Conservation (phyloP, 2,888 invertebrate species). For the Pantelozetes paolii region DNA sequence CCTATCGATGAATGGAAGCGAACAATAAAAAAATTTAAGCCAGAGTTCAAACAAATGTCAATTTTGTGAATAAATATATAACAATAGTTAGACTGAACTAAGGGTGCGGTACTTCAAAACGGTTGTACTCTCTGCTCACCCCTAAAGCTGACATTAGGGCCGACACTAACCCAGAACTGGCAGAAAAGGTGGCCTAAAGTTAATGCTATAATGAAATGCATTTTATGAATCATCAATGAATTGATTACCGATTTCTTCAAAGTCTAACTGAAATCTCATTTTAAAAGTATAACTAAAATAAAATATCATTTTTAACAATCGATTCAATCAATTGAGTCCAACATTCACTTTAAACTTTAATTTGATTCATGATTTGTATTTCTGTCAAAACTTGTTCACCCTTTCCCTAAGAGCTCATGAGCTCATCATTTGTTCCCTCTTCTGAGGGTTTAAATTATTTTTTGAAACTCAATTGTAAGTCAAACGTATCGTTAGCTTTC, state of each 20-base stretch:
- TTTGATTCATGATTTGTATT: constrained; percentile 30
- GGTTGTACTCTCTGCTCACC: neutral
- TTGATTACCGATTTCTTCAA: constrained; percentile 5
- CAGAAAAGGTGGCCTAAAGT: neutral
- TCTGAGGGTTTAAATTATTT: constrained; percentile 22
- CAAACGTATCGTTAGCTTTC: neutral
- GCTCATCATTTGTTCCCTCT: neutral
- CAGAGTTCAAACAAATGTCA: neutral
- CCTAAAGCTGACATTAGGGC: neutral
- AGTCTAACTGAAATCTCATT: neutral
- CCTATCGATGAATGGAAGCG: no score
- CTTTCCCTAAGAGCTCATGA: neutral
- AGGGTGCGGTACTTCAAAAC: constrained; percentile 22
- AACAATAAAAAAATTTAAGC: constrained; percentile 10
- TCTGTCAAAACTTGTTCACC: constrained; percentile 6
- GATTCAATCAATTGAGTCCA: neutral
- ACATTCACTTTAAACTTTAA: constrained; percentile 26
- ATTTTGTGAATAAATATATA: neutral
- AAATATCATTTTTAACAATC: constrained; percentile 14
- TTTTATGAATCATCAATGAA: constrained; percentile 32
- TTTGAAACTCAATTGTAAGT: neutral
- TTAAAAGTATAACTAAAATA: neutral
- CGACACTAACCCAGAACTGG: neutral
- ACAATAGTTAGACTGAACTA: no score
- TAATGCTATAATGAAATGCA: constrained; percentile 27